These are phyloP conservation scores for Enteromius mattozi DNA, from an alignment of 2,797 vertebrate species.

Conservation along the genomic window DNA sequence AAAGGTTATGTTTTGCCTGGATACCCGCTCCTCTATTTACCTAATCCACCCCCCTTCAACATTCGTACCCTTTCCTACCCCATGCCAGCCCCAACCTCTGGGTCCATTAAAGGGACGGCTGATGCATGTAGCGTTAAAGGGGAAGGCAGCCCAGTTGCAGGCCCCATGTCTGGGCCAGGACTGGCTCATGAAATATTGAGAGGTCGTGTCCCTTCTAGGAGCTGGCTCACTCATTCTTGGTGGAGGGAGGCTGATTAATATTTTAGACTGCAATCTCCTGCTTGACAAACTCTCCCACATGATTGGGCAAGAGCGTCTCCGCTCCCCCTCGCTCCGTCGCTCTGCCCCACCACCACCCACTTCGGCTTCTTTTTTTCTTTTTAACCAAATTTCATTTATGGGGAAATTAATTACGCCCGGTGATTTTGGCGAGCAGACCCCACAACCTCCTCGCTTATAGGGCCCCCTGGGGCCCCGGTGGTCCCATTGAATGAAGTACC, in stretches of 20 bases:
- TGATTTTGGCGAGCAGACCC: constrained; percentile 72
- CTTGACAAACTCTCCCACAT: constrained; percentile 85
- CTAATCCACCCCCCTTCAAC: constrained; percentile 15
- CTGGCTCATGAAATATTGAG: constrained; percentile 85
- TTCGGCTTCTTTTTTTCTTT: constrained; percentile 60
- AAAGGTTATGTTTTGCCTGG: constrained; percentile 37
- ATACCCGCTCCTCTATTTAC: constrained; percentile 35
- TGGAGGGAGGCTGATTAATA: constrained; percentile 79
- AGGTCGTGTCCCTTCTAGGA: constrained; percentile 81
- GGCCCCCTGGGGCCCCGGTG: constrained; percentile 65
- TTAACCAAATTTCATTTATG: constrained; percentile 74
- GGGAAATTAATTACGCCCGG: constrained; percentile 80
- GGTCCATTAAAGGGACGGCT: constrained; percentile 78
- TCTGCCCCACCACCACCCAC: constrained; percentile 51
- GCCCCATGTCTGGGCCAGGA: constrained; percentile 76
- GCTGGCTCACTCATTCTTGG: constrained; percentile 75
- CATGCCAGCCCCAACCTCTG: constrained; percentile 60
- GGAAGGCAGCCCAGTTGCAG: constrained; percentile 75
- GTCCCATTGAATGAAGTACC: constrained; percentile 71
- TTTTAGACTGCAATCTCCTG: constrained; percentile 87
- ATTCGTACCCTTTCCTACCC: constrained; percentile 50
- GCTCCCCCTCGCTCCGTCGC: constrained; percentile 53
- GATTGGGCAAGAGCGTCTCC: constrained; percentile 75
- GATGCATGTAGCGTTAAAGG: constrained; percentile 80
- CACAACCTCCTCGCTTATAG: constrained; percentile 63